phyloP scores from a whole-genome alignment of 2,113 vertebrate genomes.

The Vicugna pacos region DNA sequence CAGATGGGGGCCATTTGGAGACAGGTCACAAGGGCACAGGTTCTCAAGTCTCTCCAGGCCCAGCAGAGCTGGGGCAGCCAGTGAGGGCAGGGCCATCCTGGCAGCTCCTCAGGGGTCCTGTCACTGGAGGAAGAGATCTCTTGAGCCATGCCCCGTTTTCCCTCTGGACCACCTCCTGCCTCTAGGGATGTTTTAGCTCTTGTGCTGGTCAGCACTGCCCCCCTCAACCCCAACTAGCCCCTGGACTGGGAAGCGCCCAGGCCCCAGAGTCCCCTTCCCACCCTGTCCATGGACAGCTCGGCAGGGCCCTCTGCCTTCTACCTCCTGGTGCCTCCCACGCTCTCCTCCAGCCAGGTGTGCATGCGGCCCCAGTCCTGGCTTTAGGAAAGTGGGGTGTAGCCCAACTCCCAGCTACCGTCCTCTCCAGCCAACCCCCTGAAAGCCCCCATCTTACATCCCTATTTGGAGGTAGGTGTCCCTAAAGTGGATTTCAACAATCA shows the following conservation, averaged over 20 bases:
- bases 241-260: neutral
- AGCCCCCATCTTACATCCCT: neutral
- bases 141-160: constrained; percentile 10
- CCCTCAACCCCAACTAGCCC: neutral
- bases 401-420: neutral
- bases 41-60: constrained; percentile 1
- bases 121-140: neutral
- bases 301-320: constrained; percentile 81
- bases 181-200: constrained; percentile 6
- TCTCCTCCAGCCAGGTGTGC: neutral
- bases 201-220: neutral
- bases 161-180: neutral
- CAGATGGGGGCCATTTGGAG: neutral
- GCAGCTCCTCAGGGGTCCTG: neutral
- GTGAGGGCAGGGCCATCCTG: neutral
- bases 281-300: neutral
- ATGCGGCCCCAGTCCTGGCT: neutral
- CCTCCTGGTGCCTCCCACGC: constrained; percentile 80
- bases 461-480: neutral
- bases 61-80: neutral
- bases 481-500: neutral
- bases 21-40: neutral
- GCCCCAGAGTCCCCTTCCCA: neutral
- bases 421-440: neutral
- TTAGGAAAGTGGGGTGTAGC: neutral